These are phyloP conservation scores for Salticus scenicus DNA, from an alignment of 2,888 invertebrate genomes.

Conservation along the genomic window DNA sequence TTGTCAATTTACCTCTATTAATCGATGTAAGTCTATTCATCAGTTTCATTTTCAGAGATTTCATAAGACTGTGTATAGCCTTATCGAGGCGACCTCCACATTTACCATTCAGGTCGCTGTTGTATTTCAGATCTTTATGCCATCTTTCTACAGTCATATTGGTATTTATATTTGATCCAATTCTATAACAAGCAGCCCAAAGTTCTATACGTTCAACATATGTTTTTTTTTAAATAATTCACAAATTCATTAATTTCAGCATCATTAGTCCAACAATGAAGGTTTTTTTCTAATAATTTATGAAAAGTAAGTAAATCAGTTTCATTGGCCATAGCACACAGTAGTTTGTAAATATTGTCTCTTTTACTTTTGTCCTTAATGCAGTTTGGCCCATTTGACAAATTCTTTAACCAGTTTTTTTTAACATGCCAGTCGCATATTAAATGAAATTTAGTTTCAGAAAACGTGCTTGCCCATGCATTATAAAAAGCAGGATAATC, in stretches of 20 bases:
- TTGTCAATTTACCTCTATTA: too few relatives aligned
- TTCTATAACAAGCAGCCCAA: conserved; percentile 13
- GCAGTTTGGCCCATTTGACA: neutral
- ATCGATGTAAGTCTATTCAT: too few relatives aligned
- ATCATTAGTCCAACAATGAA: neutral
- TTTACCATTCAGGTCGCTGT: too few relatives aligned
- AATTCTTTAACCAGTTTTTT: neutral
- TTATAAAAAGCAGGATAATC: conserved; percentile 58
- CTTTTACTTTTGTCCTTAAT: neutral
- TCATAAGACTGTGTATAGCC: too few relatives aligned
- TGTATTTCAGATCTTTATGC: too few relatives aligned
- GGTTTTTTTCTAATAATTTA: neutral
- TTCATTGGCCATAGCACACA: conserved; percentile 2
- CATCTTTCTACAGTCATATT: neutral
- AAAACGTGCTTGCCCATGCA: conserved; percentile 63
- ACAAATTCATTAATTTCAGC: too few relatives aligned
- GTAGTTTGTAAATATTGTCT: neutral
- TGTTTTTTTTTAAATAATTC: neutral
- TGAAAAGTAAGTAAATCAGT: neutral
- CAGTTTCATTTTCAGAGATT: too few relatives aligned
- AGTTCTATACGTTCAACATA: neutral
- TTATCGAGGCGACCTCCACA: too few relatives aligned
- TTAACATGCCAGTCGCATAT: conserved; percentile 18
- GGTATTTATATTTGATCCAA: conserved; percentile 3
- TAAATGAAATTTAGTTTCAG: neutral